phyloP scores from a whole-genome alignment of 2,113 vertebrate genomes.

The Apodemus sylvaticus region DNA sequence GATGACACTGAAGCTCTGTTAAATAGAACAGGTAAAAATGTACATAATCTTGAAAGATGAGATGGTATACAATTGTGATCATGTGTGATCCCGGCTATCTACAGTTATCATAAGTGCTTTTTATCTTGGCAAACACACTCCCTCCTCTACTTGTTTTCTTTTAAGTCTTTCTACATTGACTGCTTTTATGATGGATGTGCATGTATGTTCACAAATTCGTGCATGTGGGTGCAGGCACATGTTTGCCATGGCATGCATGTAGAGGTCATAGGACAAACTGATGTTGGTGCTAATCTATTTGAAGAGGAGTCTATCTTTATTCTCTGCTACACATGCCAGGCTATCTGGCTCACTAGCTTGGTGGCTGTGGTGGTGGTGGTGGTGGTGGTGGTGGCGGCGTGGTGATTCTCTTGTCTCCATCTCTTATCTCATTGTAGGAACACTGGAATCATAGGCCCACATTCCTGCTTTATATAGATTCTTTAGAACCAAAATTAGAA shows the following conservation, averaged over 20 bases:
- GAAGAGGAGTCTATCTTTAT: background rate
- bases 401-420: too few species aligned
- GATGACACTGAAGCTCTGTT: background rate
- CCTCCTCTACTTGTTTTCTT: background rate
- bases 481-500: background rate
- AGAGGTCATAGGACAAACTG: background rate
- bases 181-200: background rate
- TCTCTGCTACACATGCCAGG: background rate
- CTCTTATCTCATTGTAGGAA: background rate
- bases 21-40: background rate
- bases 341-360: background rate
- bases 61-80: background rate
- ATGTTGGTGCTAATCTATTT: background rate
- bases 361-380: too few species aligned
- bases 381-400: too few species aligned
- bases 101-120: background rate
- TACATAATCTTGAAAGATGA: background rate
- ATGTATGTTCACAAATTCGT: background rate
- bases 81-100: background rate
- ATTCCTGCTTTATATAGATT: too few species aligned
- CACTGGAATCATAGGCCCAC: background rate
- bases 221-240: background rate
- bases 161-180: background rate
- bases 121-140: background rate
- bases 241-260: too few species aligned